phyloP scores from a whole-genome alignment of 2,888 invertebrate genomes.

The Osedax fenrisi region DNA sequence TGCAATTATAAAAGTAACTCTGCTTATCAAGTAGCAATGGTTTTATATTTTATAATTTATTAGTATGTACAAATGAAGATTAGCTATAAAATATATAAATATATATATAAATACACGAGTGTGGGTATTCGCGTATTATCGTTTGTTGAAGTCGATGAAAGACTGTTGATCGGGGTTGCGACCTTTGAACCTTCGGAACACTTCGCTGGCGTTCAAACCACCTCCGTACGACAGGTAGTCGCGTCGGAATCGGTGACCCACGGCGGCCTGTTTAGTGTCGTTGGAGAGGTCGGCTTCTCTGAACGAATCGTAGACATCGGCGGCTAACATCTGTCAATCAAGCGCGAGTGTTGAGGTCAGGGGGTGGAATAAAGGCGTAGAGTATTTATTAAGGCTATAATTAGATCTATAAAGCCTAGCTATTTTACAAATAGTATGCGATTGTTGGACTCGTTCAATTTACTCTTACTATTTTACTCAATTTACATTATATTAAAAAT shows the following conservation, averaged over 20 bases:
- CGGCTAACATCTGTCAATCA: conserved; percentile 64
- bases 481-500: no score
- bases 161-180: conserved; percentile 78
- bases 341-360: no score
- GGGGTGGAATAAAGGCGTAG: no score
- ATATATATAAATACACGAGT: not conserved
- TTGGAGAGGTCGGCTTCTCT: conserved; percentile 56
- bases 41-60: no score
- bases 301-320: conserved; percentile 77
- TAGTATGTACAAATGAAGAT: not conserved
- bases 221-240: conserved; percentile 75
- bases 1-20: no score
- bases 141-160: conserved; percentile 55
- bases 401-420: no score
- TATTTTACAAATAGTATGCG: no score
- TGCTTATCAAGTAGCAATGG: no score
- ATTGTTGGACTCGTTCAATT: no score
- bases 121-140: conserved; percentile 50
- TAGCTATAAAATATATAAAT: no score
- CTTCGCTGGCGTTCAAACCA: conserved; percentile 66
- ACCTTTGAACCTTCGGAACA: conserved; percentile 78
- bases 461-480: no score
- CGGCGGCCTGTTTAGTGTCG: conserved; percentile 39
- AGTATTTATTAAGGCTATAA: no score
- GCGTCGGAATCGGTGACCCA: conserved; percentile 59